Base-by-base conservation (phyloP, 2,113 vertebrate genomes). In the Vanacampus margaritifer region DNA sequence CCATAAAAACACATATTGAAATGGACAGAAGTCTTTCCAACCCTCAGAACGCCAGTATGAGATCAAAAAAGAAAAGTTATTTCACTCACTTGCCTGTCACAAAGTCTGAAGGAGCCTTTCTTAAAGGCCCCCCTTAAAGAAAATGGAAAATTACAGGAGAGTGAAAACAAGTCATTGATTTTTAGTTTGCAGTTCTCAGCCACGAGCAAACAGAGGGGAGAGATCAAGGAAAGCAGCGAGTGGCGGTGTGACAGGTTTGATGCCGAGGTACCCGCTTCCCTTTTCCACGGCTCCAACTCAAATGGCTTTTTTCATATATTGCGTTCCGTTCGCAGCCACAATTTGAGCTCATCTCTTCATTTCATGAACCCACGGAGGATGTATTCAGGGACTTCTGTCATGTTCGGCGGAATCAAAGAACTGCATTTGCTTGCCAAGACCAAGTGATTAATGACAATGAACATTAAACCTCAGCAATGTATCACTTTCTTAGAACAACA, bases 311-410 rank as follows among this genome's bases (percentile, higher is more conserved):
- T 59, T 59, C 17, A 71, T 74, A 74, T 65, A 78, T 72, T 54
- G 60, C 5, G 8, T 67, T 69, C 43, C 50, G 58, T 56, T 58
- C 65, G 54, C 48, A 36, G 36, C 65, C 39, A 13, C 61, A 43
- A n/a, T 61, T 69, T 70, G 39, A 67, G 4, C 24, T 57, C 7
- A 48, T 23, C 24, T 37, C 28, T 26, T 62, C 12, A 66, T 71
- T 74, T 69, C 21, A 56, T 37, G 28, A 32, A 32, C 28, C 28
- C 28, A 32, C 4, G 43, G 21, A 54, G 46, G 39, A 23, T 2
- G 8, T 60, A 83, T 71, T 82, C 68, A 81, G 80, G 59, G 72
- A 73, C 43, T 66, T 78, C 56, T 78, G 75, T 78, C 66, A 74
- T 63, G 43, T 41, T 24, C 43, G 41, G 41, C 16, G 54, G 57